Conservation (phyloP, 2,113 vertebrate genomes). For the Muntiacus reevesi region DNA sequence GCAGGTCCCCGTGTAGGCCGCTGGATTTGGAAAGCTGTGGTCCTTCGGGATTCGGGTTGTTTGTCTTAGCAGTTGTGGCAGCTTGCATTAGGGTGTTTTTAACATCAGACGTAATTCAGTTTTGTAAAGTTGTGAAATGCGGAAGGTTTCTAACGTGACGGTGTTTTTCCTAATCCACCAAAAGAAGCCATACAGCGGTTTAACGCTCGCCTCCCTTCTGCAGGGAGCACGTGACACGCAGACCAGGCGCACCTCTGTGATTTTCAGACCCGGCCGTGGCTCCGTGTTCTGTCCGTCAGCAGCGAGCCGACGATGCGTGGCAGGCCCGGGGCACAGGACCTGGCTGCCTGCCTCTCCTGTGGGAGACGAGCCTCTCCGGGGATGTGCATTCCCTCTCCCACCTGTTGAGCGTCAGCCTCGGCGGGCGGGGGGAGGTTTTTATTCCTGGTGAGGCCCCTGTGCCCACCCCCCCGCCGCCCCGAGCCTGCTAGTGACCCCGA, state of each 20-base stretch:
- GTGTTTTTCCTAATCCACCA: background rate
- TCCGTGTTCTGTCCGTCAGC: background rate
- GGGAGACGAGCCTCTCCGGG: background rate
- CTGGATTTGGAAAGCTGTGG: background rate
- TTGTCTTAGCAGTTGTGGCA: background rate
- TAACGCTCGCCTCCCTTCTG: fast-evolving
- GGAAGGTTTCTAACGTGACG: background rate
- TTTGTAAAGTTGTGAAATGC: background rate
- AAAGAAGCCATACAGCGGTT: fast-evolving
- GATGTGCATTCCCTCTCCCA: fast-evolving
- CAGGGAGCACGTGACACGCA: fast-evolving
- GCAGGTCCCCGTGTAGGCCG: fast-evolving
- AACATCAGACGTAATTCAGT: background rate
- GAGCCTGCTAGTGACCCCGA: fast-evolving
- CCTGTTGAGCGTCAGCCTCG: background rate
- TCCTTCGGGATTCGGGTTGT: background rate
- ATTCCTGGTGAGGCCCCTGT: fast-evolving
- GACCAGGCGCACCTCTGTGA: background rate
- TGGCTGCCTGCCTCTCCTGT: background rate
- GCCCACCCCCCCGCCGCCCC: background rate
- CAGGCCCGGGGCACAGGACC: fast-evolving
- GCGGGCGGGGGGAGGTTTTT: background rate
- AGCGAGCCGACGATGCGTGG: fast-evolving
- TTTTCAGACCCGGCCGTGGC: fast-evolving
- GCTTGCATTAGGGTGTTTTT: fast-evolving